These are phyloP conservation scores for Oegoconia quadripuncta DNA, from an alignment of 2,888 invertebrate species.

Conservation along the genomic window DNA sequence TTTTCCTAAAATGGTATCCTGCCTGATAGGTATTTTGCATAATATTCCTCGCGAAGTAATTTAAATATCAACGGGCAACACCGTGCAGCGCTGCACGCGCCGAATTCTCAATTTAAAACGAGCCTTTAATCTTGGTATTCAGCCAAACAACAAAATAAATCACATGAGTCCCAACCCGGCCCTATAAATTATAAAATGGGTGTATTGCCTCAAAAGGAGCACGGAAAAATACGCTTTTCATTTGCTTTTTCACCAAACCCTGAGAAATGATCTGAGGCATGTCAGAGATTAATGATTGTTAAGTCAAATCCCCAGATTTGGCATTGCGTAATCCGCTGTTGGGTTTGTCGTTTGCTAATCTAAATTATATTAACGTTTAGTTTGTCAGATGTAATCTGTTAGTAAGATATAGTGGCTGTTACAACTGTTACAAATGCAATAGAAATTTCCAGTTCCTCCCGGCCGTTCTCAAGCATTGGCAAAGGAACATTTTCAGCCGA, in stretches of 20 bases:
- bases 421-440: background rate
- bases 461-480: background rate
- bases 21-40: too few relatives aligned
- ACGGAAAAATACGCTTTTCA: background rate
- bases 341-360: constrained; percentile 14
- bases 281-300: constrained; percentile 25
- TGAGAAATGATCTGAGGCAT: constrained; percentile 21
- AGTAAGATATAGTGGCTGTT: background rate
- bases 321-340: constrained; percentile 12
- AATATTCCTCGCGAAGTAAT: too few relatives aligned
- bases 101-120: background rate
- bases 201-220: background rate
- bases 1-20: too few relatives aligned
- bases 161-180: background rate
- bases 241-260: constrained; percentile 8
- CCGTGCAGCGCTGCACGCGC: background rate
- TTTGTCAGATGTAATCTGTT: too few relatives aligned
- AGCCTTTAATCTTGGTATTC: constrained; percentile 3
- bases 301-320: constrained; percentile 11
- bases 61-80: too few relatives aligned
- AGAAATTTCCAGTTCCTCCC: background rate
- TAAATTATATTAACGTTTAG: constrained; percentile 21
- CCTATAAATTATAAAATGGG: constrained; percentile 5
- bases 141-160: constrained; percentile 5
- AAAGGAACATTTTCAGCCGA: background rate